Percentiles rank a stretch among this genome's conserved stretches.
phyloP scores from a whole-genome alignment of 2,888 invertebrate species.

The Nematopogon swammerdamellus region DNA sequence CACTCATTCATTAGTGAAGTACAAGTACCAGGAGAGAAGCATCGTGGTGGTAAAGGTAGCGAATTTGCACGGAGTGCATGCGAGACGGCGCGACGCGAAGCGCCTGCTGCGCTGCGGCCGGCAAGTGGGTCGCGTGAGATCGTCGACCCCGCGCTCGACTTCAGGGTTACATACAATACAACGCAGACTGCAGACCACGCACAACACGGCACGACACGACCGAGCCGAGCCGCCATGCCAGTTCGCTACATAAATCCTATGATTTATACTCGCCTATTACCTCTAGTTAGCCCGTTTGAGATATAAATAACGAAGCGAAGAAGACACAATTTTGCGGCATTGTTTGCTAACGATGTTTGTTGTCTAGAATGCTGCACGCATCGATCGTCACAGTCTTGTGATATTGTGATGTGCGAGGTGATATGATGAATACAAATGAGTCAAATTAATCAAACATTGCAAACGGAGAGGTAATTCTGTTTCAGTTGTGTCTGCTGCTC shows the following conservation, averaged over 20 bases:
- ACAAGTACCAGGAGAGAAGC: background rate
- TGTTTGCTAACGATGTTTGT: too few relatives aligned
- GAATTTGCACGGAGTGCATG: background rate
- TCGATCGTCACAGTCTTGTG: too few relatives aligned
- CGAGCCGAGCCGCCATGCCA: too few relatives aligned
- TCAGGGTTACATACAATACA: conserved; percentile 55
- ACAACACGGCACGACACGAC: conserved; percentile 4
- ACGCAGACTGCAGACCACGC: conserved; percentile 2
- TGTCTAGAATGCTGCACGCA: too few relatives aligned
- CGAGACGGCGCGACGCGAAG: background rate
- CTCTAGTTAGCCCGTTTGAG: background rate
- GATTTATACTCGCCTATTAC: background rate
- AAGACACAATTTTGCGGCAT: too few relatives aligned
- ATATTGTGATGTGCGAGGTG: too few relatives aligned
- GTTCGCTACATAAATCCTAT: too few relatives aligned
- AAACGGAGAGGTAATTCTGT: too few relatives aligned
- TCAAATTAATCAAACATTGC: too few relatives aligned
- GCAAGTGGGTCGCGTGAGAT: conserved; percentile 45
- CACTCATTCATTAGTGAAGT: background rate
- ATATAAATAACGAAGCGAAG: background rate
- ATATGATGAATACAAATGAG: too few relatives aligned
- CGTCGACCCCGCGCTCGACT: conserved; percentile 47
- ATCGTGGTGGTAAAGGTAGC: background rate
- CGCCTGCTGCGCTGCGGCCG: conserved; percentile 5
- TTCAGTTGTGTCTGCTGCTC: too few relatives aligned